Percentiles rank a stretch among this genome's conserved stretches.
phyloP scores from a whole-genome alignment of 2,797 vertebrate genomes.

The Leucoraja ocellata region DNA sequence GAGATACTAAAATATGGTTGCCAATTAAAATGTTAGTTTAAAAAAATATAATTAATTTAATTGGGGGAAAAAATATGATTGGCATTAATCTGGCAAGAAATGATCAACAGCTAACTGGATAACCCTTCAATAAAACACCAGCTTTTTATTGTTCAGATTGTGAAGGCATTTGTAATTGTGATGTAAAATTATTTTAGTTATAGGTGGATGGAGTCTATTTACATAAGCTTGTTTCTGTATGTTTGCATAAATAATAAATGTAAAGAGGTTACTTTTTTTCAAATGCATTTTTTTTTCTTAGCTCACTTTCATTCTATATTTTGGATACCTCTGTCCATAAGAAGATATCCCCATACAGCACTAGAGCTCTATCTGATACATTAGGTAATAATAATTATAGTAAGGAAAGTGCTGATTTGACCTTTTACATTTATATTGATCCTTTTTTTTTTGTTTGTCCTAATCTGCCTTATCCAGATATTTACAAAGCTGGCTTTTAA shows the following conservation, averaged over 20 bases:
- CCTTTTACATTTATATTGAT: no score
- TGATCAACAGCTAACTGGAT: neutral
- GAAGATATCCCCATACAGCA: no score
- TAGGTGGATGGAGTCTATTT: slow-evolving; percentile 17
- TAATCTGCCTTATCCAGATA: no score
- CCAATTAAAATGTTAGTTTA: neutral
- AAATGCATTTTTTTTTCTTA: neutral
- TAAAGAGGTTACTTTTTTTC: neutral
- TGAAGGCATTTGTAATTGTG: slow-evolving; percentile 1
- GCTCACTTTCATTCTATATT: no score
- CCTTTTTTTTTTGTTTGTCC: no score
- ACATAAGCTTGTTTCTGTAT: neutral
- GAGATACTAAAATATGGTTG: no score
- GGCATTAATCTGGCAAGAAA: neutral
- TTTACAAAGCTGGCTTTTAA: no score
- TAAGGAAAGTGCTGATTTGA: no score
- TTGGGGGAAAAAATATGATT: neutral
- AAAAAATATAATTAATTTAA: neutral
- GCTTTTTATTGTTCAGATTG: neutral
- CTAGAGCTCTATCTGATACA: no score
- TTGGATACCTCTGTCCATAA: no score
- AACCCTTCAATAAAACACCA: neutral
- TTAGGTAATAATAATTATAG: no score
- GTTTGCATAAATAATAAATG: slow-evolving; percentile 5
- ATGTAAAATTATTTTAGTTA: neutral